Evolutionary conservation across 2,797 vertebrate genomes (phyloP), one percentile per base, ranked within the genome.

Genomic region (Pelodytes ibericus): DNA sequence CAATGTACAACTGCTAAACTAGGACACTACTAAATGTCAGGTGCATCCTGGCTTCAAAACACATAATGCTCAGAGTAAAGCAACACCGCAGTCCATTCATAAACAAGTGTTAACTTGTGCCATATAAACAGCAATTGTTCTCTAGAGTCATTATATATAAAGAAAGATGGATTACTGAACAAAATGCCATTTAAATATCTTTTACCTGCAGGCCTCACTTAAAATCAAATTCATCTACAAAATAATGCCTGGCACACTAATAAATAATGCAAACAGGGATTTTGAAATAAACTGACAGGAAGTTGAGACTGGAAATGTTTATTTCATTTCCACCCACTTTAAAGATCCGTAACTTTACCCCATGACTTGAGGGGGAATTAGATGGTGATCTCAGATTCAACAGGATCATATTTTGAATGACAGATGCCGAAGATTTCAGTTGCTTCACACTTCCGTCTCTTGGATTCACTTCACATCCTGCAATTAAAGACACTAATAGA

Each of bases 401-500:
- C 61, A 24, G 11, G 22, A 36, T 44, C 6, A 26, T 27, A 7
- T 1, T 64, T 47, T 66, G 41, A 66, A 8, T 47, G 63, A 29
- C 63, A 66, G 63, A 41, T 66, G 49, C n/a, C 22, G 49, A 53
- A 53, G 49, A 53, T 2, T 24, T 53, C 49, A 66, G 63, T 41
- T 49, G 41, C 25, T 36, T 66, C 24, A 66, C 41, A 47, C 39
- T 47, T 66, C 63, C 41, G 11, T 47, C 44, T 53, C 20, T 22
- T 26, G 25, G 63, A 66, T 66, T 27, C 13, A 27, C 22, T 66
- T 66, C 25, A 66, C 41, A 66, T 66, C 36, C 63, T 66, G 63
- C 30, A 36, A 66, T 66, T 66, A 66, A 66, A 66, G 33, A 66
- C 41, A n/a, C 39, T 47, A 49, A 66, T 41, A 66, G 41, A 66